Conservation (phyloP, 2,797 vertebrate species). For the Chaunax sp. region DNA sequence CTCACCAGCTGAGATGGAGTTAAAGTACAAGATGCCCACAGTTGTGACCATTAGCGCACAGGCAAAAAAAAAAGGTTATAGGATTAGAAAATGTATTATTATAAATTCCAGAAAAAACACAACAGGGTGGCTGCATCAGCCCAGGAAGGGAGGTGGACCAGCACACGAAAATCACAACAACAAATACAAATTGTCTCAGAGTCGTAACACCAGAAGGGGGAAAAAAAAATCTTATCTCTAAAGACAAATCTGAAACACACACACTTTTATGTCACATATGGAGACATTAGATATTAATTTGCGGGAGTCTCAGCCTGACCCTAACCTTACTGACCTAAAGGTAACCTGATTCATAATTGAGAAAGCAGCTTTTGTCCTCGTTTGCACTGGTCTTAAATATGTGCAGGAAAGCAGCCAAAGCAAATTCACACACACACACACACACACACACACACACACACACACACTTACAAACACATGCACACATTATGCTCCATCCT, state of each 20-base stretch:
- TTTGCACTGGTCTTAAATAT: background rate
- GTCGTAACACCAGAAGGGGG: too few species aligned
- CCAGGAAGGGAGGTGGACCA: too few species aligned
- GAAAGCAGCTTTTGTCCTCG: background rate
- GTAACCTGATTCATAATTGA: background rate
- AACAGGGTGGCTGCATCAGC: too few species aligned
- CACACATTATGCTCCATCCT: constrained; percentile 6
- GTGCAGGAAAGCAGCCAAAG: background rate
- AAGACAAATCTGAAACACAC: background rate
- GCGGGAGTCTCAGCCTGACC: background rate
- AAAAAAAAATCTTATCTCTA: too few species aligned
- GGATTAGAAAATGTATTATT: background rate
- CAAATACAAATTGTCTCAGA: too few species aligned
- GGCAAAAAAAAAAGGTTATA: background rate
- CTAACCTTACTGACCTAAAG: background rate
- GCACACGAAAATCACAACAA: too few species aligned
- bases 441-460: constrained; percentile 16
- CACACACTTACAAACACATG: background rate
- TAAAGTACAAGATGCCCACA: background rate
- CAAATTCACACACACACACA: background rate
- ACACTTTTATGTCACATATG: background rate
- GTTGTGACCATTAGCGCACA: too few species aligned
- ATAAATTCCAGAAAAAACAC: too few species aligned
- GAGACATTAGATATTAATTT: background rate
- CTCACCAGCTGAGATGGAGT: background rate